Evolutionary conservation across 2,888 invertebrate genomes (phyloP).

Genomic region (Drosophila macrospina): DNA sequence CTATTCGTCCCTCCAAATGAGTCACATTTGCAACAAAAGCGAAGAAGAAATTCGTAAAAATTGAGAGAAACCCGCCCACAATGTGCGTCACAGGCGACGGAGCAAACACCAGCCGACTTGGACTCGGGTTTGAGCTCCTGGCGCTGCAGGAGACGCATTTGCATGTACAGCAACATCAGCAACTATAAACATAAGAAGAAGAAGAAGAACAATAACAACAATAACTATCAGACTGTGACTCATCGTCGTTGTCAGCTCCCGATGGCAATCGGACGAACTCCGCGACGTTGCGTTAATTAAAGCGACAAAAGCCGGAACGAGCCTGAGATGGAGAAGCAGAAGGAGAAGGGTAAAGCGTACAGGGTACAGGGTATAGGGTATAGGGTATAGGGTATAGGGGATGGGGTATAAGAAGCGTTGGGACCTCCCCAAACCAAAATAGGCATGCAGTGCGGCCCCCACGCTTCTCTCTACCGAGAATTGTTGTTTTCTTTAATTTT

Average conservation of each 20-base stretch:
- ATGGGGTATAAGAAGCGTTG: constrained; percentile 6
- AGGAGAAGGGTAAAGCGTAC: no score
- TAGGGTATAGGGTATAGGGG: neutral
- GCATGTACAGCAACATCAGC: constrained; percentile 46
- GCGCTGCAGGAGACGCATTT: constrained; percentile 74
- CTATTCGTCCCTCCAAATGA: constrained; percentile 43
- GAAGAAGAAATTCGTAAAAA: neutral
- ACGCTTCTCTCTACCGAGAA: neutral
- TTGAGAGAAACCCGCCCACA: constrained; percentile 36
- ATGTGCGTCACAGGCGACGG: constrained; percentile 34
- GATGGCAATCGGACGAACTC: constrained; percentile 52
- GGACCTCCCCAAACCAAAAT: constrained; percentile 41
- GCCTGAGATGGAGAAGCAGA: neutral
- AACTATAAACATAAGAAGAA: no score
- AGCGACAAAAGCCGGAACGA: constrained; percentile 53
- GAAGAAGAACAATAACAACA: constrained; percentile 1
- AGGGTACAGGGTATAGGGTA: neutral
- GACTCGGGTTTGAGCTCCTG: constrained; percentile 27
- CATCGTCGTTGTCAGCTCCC: constrained; percentile 40
- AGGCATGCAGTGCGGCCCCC: constrained; percentile 17
- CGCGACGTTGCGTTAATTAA: constrained; percentile 63
- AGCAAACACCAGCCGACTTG: constrained; percentile 46
- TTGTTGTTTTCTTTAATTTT: constrained; percentile 51
- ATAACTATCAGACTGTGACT: constrained; percentile 39
- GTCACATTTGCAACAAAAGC: constrained; percentile 25